Evolutionary conservation across 92 coral and sea anemone genomes (phyloP), one percentile per base, ranked within the genome.

Genomic region (Heteractis magnifica): DNA sequence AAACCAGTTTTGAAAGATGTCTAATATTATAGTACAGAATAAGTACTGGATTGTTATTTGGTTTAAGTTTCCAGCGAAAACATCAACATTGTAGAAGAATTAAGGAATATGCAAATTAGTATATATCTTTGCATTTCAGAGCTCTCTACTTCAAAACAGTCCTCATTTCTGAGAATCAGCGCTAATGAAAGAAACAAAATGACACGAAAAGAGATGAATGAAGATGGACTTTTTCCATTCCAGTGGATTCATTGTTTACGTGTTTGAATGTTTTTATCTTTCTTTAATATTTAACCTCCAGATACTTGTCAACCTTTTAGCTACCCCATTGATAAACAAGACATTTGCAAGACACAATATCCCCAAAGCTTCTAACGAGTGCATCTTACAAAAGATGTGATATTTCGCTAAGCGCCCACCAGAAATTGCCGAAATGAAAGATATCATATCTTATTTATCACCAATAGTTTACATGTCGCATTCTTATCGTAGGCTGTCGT

Each of bases 251-350:
- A 34, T 34, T 34, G 44, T 34, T 34, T 23, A n/a, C 44, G 68
- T 58, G 82, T 58, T 41, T 34, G 44, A 13, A 58, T 60, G n/a
- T 60, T 26, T 6, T 64, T 80, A 80, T 80, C 83, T 65, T 55
- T 56, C 18, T 0, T 34, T 64, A 64, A 80, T 65, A 65, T 80
- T 74, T 80, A 72, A 8, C 75, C 3, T 5, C 62, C 23, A 65
- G 65, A 81, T 51, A 34, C 84, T 81, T 81, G 65, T 81, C 84
- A 20, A n/a, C 26, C 49, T 52, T 44, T 71, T 58, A 75, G 59
- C 44, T 75, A 16, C 52, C 26, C 73, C 6, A 60, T 23, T 4
- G 84, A 68, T 81, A 81, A 79, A 19, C 52, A 44, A 41, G 53
- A 19, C 52, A 19, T 49, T 79, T 79, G 18, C 49, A 62, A 51